These are phyloP conservation scores for Geotrupes spiniger DNA, from an alignment of 2,888 invertebrate species.

Conservation along the genomic window DNA sequence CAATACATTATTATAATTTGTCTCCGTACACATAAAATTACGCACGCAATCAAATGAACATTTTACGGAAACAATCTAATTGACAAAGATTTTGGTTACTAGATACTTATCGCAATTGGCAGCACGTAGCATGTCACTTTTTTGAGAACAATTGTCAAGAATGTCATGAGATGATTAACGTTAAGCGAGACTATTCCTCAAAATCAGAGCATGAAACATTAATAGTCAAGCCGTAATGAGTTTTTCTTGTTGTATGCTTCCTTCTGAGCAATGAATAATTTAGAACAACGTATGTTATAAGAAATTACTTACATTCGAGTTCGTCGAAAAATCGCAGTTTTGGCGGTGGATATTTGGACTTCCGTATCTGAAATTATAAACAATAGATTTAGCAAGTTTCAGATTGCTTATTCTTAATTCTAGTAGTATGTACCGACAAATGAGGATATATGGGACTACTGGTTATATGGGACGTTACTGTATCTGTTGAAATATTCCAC, in stretches of 20 bases:
- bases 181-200: conserved; percentile 22
- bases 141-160: background rate
- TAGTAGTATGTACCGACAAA: too few relatives aligned
- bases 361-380: conserved; percentile 35
- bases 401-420: too few relatives aligned
- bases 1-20: too few relatives aligned
- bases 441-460: too few relatives aligned
- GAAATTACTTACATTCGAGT: conserved; percentile 62
- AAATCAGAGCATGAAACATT: conserved; percentile 26
- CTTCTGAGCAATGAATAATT: background rate
- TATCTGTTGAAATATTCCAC: too few relatives aligned
- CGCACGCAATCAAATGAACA: too few relatives aligned
- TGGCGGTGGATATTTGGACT: conserved; percentile 39
- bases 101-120: too few relatives aligned
- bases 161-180: conserved; percentile 12
- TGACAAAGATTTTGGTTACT: too few relatives aligned
- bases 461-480: too few relatives aligned
- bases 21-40: too few relatives aligned
- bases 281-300: background rate
- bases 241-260: conserved; percentile 15
- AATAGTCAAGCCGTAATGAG: conserved; percentile 15
- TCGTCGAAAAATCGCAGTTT: conserved; percentile 63
- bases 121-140: conserved; percentile 14
- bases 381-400: too few relatives aligned
- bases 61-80: too few relatives aligned